Percentiles rank a stretch among this genome's conserved stretches.
Conservation (phyloP, 2,113 vertebrate species). For the Strix uralensis region DNA sequence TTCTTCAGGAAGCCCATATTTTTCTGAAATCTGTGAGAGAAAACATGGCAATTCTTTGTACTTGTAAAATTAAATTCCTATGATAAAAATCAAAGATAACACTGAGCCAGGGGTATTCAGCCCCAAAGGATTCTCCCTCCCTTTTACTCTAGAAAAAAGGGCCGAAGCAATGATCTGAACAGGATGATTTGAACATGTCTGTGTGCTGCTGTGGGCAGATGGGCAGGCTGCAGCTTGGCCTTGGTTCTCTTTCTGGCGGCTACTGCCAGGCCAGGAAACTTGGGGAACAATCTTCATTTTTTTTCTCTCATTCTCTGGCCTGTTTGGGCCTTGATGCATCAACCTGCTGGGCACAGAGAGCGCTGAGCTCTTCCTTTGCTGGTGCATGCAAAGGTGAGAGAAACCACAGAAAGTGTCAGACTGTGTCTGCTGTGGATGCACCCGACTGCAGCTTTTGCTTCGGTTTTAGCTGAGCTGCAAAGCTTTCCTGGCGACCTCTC, state of each 20-base stretch:
- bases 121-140: not conserved
- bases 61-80: slow-evolving; percentile 23
- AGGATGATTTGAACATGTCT: not conserved
- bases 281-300: not conserved
- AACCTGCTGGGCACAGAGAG: not conserved
- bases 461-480: not conserved
- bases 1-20: slow-evolving; percentile 92
- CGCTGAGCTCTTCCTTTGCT: not conserved
- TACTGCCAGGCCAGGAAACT: not conserved
- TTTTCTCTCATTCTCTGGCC: not conserved
- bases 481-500: not conserved
- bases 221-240: not conserved
- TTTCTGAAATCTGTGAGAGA: slow-evolving; percentile 91
- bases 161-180: not conserved
- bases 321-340: not conserved
- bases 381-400: not conserved
- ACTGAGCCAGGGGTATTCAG: not conserved
- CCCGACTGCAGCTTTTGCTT: not conserved
- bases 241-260: not conserved
- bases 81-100: not conserved
- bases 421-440: not conserved
- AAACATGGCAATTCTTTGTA: not conserved
- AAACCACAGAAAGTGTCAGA: not conserved
- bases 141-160: not conserved
- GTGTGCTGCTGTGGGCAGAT: not conserved